phyloP scores from a whole-genome alignment of 2,888 invertebrate species.

The Pherbina coryleti region DNA sequence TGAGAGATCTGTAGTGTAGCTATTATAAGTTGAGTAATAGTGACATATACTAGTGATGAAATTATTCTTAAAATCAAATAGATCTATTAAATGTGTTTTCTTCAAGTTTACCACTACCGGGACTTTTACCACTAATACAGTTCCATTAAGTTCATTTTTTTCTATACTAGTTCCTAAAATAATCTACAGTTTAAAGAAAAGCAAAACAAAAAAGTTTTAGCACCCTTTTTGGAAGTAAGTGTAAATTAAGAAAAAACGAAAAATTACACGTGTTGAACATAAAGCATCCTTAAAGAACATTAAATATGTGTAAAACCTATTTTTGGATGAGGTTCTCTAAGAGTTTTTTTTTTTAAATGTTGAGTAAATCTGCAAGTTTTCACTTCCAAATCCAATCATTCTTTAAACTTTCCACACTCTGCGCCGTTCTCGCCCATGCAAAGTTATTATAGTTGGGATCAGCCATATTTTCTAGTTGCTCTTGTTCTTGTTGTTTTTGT shows the following conservation, averaged over 20 bases:
- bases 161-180: no score
- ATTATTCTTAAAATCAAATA: no score
- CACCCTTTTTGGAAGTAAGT: neutral
- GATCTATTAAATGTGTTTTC: no score
- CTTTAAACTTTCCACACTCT: slow-evolving; percentile 55
- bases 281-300: neutral
- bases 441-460: slow-evolving; percentile 48
- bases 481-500: no score
- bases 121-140: no score
- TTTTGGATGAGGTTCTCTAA: neutral
- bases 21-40: no score
- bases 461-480: slow-evolving; percentile 27
- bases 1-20: neutral
- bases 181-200: no score
- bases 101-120: no score
- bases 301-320: slow-evolving; percentile 36
- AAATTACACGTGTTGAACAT: neutral
- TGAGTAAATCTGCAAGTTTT: slow-evolving; percentile 28
- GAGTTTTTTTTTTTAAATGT: no score
- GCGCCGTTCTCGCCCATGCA: slow-evolving; percentile 58
- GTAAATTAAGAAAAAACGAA: neutral
- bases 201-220: no score
- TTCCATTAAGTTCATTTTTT: no score
- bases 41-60: no score
- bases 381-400: slow-evolving; percentile 64